Conservation (phyloP, 2,888 invertebrate genomes). For the Cremastinae sp. region DNA sequence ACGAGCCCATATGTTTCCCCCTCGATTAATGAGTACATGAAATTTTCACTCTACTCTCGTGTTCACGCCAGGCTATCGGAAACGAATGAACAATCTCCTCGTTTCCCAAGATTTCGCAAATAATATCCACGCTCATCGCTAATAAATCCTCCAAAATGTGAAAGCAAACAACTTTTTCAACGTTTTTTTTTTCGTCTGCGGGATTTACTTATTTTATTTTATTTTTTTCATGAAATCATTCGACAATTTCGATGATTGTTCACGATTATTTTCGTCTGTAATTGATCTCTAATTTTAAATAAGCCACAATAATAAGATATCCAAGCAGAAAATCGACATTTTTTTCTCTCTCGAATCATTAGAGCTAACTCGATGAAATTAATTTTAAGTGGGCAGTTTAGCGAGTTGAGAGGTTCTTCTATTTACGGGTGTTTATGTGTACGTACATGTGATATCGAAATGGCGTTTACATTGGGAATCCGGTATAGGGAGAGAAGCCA, state of each 20-base stretch:
- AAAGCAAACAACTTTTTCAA: no score
- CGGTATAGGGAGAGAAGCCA: conserved; percentile 50
- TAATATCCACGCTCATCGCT: not conserved
- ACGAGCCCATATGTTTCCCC: conserved; percentile 19
- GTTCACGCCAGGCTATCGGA: not conserved
- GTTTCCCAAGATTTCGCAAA: conserved; percentile 7
- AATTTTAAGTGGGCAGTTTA: conserved; percentile 55
- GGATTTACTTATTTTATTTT: no score
- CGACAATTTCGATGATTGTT: not conserved
- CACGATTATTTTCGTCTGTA: not conserved
- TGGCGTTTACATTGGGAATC: conserved; percentile 44
- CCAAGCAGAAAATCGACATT: conserved; percentile 16
- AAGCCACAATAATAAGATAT: not conserved
- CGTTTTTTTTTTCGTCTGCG: no score
- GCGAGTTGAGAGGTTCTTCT: conserved; percentile 34
- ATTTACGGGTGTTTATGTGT: conserved; percentile 7
- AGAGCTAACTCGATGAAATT: conserved; percentile 43
- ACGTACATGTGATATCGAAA: conserved; percentile 23
- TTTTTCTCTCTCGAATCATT: conserved; percentile 16
- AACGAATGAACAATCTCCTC: conserved; percentile 12
- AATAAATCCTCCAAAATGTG: not conserved
- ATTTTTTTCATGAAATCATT: not conserved
- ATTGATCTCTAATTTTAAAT: not conserved
- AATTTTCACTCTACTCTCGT: conserved; percentile 25
- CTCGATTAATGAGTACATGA: conserved; percentile 39